Conservation (phyloP, 2,797 vertebrate species). For the Malurus leucopterus region DNA sequence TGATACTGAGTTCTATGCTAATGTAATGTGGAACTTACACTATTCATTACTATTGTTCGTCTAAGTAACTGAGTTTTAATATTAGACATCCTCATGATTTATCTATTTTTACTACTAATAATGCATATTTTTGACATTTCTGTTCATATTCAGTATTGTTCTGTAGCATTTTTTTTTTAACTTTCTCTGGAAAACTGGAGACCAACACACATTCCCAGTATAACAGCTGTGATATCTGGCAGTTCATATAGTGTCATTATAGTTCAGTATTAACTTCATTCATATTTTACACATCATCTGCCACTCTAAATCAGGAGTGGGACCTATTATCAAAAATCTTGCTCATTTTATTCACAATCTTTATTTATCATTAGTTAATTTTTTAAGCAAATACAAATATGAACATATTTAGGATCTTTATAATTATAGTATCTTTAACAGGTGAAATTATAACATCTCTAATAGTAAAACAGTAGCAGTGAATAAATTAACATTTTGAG, state of each 20-base stretch:
- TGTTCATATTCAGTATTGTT: neutral
- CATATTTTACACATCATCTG: neutral
- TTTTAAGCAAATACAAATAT: neutral
- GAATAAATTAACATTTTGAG: neutral
- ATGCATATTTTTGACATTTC: neutral
- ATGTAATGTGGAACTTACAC: fast-evolving
- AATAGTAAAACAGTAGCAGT: neutral
- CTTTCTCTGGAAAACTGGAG: neutral
- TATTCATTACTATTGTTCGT: neutral
- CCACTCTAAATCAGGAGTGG: neutral
- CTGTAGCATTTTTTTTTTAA: neutral
- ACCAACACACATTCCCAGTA: neutral
- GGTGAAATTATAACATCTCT: neutral
- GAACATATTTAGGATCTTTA: neutral
- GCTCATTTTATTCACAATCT: neutral
- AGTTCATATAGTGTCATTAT: neutral
- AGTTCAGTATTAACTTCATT: neutral
- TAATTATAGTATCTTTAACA: neutral
- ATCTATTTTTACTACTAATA: neutral
- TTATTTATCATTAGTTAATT: neutral
- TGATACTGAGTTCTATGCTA: neutral
- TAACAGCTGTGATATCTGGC: neutral
- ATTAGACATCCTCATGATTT: fast-evolving
- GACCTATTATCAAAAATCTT: neutral
- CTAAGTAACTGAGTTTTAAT: neutral